A percentile compares a stretch with the other conserved stretches of the same genome.
These are phyloP conservation scores for Baronia brevicornis DNA, from an alignment of 2,888 invertebrate species.

Conservation along the genomic window DNA sequence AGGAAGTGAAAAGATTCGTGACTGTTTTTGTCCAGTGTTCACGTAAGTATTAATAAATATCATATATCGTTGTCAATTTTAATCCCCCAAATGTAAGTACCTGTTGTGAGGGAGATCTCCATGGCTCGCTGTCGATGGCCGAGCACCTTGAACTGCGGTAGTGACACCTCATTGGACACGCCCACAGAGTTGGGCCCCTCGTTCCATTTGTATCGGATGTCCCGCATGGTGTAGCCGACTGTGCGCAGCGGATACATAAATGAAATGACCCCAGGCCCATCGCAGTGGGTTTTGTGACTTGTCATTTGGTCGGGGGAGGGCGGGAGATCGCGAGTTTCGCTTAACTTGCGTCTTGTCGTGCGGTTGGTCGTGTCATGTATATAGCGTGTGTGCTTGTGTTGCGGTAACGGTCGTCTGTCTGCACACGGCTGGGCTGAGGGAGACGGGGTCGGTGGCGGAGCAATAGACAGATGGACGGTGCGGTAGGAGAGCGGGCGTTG, in stretches of 20 bases:
- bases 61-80: slow-evolving; percentile 28
- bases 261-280: slow-evolving; percentile 73
- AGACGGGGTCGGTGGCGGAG: slow-evolving; percentile 67
- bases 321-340: slow-evolving; percentile 54
- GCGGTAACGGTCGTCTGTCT: slow-evolving; percentile 59
- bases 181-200: slow-evolving; percentile 95
- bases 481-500: slow-evolving; percentile 52
- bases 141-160: slow-evolving; percentile 98
- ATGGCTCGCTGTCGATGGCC: slow-evolving; percentile 96
- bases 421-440: slow-evolving; percentile 69
- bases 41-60: slow-evolving; percentile 46
- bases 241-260: slow-evolving; percentile 74
- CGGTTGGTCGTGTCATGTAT: slow-evolving; percentile 59
- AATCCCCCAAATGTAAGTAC: slow-evolving; percentile 76
- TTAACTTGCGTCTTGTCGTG: slow-evolving; percentile 56
- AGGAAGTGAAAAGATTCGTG: slow-evolving; percentile 71
- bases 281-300: slow-evolving; percentile 71
- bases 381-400: slow-evolving; percentile 68
- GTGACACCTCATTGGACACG: slow-evolving; percentile 95
- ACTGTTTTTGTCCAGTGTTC: slow-evolving; percentile 67
- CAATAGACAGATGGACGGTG: slow-evolving; percentile 46
- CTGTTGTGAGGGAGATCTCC: slow-evolving; percentile 97
- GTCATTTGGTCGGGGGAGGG: slow-evolving; percentile 62
- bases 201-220: slow-evolving; percentile 98
- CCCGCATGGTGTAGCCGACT: slow-evolving; percentile 99